A percentile compares a stretch with the other conserved stretches of the same genome.
phyloP scores from a whole-genome alignment of 2,113 vertebrate genomes.

The Mustelus asterias region DNA sequence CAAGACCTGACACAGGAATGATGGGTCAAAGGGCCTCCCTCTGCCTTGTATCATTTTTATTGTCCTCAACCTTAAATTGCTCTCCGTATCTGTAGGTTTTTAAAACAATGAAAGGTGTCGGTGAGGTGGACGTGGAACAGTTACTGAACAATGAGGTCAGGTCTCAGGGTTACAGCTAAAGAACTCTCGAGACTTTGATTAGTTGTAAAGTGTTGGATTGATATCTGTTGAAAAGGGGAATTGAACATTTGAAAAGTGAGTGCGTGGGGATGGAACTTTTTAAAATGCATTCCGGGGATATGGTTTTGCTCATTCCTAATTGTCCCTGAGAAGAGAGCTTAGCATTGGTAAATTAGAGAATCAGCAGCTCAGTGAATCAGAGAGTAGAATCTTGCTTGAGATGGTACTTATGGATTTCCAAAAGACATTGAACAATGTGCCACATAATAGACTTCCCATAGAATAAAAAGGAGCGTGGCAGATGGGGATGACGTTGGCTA shows the following conservation, averaged over 20 bases:
- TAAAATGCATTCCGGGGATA: too few species aligned
- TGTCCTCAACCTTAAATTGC: background rate
- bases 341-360: background rate
- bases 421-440: too few species aligned
- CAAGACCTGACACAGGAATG: background rate
- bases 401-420: too few species aligned
- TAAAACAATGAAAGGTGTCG: background rate
- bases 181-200: background rate
- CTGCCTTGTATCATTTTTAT: background rate
- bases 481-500: too few species aligned
- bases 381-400: too few species aligned
- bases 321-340: background rate
- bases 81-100: background rate
- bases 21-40: background rate
- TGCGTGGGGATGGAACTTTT: background rate
- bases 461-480: too few species aligned
- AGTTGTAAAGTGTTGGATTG: background rate
- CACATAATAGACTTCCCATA: too few species aligned
- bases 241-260: background rate
- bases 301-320: too few species aligned
- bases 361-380: background rate
- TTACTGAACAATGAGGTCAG: background rate
- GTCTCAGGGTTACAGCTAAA: background rate
- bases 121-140: background rate
- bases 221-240: background rate